phyloP scores from a whole-genome alignment of 2,113 vertebrate genomes.

The Scopus umbretta region DNA sequence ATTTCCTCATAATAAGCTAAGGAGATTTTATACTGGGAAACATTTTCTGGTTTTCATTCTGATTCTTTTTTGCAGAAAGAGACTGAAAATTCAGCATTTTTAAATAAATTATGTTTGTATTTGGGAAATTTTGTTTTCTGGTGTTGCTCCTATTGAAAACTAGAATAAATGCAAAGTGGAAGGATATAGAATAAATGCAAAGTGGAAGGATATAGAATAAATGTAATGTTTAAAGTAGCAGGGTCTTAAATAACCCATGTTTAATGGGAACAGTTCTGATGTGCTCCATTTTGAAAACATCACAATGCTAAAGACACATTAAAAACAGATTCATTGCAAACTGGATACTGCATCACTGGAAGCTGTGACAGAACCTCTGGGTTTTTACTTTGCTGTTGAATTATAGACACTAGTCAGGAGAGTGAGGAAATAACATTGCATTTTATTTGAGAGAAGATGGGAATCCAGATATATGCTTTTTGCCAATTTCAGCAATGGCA shows the following conservation, averaged over 20 bases:
- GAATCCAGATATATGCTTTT: not conserved
- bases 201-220: not conserved
- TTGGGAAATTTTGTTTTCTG: not conserved
- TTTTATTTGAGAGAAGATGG: conserved; percentile 28
- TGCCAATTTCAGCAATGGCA: not conserved
- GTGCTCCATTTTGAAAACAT: conserved; percentile 8
- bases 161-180: not conserved
- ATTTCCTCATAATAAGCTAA: conserved; percentile 42
- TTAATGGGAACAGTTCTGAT: conserved; percentile 34
- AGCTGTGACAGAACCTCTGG: not conserved
- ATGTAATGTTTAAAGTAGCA: not conserved
- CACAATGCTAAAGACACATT: conserved; percentile 30
- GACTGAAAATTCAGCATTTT: not conserved
- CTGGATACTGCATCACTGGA: conserved; percentile 26
- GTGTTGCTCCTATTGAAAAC: not conserved
- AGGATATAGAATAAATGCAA: not conserved
- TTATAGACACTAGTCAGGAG: conserved; percentile 47
- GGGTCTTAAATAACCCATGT: conserved; percentile 52
- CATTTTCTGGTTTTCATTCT: not conserved
- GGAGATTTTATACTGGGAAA: not conserved
- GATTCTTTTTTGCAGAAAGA: not conserved
- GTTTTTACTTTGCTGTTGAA: conserved; percentile 20
- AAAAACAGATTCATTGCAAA: conserved; percentile 48
- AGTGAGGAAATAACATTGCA: not conserved
- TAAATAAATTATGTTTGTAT: not conserved